Conservation (phyloP, 1,140 invertebrate genomes). For the Aphelenchoides besseyi region DNA sequence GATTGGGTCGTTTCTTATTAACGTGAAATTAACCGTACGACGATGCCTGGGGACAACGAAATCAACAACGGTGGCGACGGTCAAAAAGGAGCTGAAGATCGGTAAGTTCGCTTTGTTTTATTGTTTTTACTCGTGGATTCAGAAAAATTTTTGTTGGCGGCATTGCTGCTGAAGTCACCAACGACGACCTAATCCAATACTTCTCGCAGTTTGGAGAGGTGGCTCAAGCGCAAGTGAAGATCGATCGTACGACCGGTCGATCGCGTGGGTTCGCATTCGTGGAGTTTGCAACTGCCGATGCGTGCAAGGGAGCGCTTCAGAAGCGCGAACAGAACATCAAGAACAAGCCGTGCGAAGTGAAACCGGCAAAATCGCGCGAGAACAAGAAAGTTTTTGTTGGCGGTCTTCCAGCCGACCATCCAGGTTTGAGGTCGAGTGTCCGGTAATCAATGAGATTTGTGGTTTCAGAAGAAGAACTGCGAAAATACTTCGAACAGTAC, state of each 20-base stretch:
- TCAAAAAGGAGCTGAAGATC: constrained; percentile 32
- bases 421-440: constrained; percentile 32
- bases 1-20: background rate
- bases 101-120: constrained; percentile 20
- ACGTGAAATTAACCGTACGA: constrained; percentile 1
- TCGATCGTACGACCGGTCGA: constrained; percentile 57
- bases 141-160: constrained; percentile 62
- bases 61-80: constrained; percentile 21
- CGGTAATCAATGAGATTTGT: constrained; percentile 14
- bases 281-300: constrained; percentile 58
- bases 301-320: constrained; percentile 51
- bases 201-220: constrained; percentile 61
- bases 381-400: constrained; percentile 63
- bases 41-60: constrained; percentile 7
- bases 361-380: constrained; percentile 61
- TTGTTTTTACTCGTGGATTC: constrained; percentile 29
- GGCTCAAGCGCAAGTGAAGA: constrained; percentile 60
- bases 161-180: constrained; percentile 55
- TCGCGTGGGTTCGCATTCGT: constrained; percentile 62
- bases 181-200: constrained; percentile 53
- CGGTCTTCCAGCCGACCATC: constrained; percentile 56
- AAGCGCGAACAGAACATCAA: constrained; percentile 61
- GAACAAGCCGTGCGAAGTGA: constrained; percentile 58
- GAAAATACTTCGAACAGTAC: constrained; percentile 57
- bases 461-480: constrained; percentile 55